Conservation (phyloP, 2,797 vertebrate species). For the Moxostoma hubbsi region DNA sequence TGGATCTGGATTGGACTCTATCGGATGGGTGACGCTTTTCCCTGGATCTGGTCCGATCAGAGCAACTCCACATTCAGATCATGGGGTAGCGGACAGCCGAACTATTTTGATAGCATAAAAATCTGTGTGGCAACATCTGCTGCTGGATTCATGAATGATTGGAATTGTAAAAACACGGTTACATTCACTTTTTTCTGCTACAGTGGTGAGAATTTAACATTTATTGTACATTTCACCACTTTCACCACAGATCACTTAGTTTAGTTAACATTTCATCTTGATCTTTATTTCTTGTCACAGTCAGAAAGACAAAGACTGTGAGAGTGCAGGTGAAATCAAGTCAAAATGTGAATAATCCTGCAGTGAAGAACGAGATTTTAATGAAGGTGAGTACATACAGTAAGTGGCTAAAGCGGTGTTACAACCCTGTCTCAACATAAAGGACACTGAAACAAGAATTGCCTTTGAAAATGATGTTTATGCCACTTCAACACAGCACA, state of each 20-base stretch:
- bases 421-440: too few relatives aligned
- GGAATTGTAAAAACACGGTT: background rate
- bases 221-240: too few relatives aligned
- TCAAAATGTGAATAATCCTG: background rate
- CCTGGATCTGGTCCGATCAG: constrained; percentile 16
- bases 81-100: background rate
- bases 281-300: background rate
- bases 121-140: background rate
- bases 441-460: too few relatives aligned
- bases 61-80: fast-evolving
- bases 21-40: fast-evolving
- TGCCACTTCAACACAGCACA: too few relatives aligned
- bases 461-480: too few relatives aligned
- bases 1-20: background rate
- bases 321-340: background rate
- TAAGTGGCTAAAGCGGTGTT: too few relatives aligned
- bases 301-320: too few relatives aligned
- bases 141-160: background rate
- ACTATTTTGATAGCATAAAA: background rate
- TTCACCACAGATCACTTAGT: too few relatives aligned
- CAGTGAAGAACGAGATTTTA: background rate
- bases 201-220: background rate
- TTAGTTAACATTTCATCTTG: too few relatives aligned
- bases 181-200: background rate
- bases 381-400: background rate